Conservation (phyloP, 2,888 invertebrate genomes). For the Cecidostiba fungosa region DNA sequence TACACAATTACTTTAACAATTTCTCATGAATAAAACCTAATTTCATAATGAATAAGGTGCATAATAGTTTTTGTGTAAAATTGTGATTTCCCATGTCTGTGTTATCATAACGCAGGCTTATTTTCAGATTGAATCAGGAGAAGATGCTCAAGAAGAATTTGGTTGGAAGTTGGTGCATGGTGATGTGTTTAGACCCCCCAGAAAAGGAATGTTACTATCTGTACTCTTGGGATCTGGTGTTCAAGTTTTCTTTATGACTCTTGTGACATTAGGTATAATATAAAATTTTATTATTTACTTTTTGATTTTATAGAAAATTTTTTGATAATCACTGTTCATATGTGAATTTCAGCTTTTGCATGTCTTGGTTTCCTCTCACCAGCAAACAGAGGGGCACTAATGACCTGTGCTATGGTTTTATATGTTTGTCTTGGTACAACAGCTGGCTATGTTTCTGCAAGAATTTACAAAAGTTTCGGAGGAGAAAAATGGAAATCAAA, state of each 20-base stretch:
- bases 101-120: constrained; percentile 78
- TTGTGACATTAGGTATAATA: constrained; percentile 90
- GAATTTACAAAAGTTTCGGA: constrained; percentile 99
- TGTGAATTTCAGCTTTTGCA: constrained; percentile 90
- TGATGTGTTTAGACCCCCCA: constrained; percentile 97
- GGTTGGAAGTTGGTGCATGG: constrained; percentile 99
- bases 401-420: constrained; percentile 98
- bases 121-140: constrained; percentile 88
- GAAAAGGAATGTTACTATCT: constrained; percentile 97
- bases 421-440: constrained; percentile 98
- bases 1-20: constrained; percentile 57
- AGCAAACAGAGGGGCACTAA: constrained; percentile 98
- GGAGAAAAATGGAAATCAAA: constrained; percentile 99
- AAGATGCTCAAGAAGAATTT: constrained; percentile 96
- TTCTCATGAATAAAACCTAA: constrained; percentile 31
- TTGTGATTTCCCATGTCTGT: constrained; percentile 70
- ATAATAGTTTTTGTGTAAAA: constrained; percentile 63
- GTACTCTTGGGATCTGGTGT: constrained; percentile 98
- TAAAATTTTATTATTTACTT: constrained; percentile 2
- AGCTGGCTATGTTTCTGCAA: constrained; percentile 97
- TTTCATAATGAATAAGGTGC: constrained; percentile 65
- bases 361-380: constrained; percentile 99
- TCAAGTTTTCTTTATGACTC: constrained; percentile 97
- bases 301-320: background rate
- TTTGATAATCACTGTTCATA: too few relatives aligned